These are phyloP conservation scores for Mareca strepera DNA, from an alignment of 2,797 vertebrate species.

Conservation along the genomic window DNA sequence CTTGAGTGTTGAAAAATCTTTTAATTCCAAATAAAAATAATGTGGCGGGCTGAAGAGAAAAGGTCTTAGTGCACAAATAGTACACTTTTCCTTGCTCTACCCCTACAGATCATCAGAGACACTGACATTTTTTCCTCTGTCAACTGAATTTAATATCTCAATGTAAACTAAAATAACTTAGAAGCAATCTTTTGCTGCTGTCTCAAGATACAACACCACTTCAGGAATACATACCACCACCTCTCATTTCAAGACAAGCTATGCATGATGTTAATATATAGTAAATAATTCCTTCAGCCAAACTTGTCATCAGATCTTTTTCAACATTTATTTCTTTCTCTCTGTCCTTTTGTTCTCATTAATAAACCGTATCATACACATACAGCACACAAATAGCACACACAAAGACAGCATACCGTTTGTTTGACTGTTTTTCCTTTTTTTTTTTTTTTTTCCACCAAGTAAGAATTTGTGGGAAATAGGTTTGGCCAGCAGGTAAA, in stretches of 20 bases:
- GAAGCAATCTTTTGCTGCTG: neutral
- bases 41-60: neutral
- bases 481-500: neutral
- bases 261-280: neutral
- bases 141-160: neutral
- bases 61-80: neutral
- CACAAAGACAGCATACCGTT: neutral
- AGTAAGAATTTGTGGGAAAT: neutral
- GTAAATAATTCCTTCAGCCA: neutral
- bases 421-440: neutral
- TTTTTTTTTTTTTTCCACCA: neutral
- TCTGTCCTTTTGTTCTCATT: neutral
- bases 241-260: neutral
- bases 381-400: neutral
- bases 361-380: neutral
- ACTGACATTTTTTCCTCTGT: neutral
- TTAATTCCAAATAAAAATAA: neutral
- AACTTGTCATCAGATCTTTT: neutral
- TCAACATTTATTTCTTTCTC: neutral
- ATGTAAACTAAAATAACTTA: neutral
- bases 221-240: neutral
- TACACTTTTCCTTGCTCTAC: neutral
- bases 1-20: neutral
- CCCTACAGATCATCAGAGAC: neutral
- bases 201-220: neutral